Evolutionary conservation across 2,888 invertebrate species (phyloP).

Genomic region (Drosophila meridionalis): DNA sequence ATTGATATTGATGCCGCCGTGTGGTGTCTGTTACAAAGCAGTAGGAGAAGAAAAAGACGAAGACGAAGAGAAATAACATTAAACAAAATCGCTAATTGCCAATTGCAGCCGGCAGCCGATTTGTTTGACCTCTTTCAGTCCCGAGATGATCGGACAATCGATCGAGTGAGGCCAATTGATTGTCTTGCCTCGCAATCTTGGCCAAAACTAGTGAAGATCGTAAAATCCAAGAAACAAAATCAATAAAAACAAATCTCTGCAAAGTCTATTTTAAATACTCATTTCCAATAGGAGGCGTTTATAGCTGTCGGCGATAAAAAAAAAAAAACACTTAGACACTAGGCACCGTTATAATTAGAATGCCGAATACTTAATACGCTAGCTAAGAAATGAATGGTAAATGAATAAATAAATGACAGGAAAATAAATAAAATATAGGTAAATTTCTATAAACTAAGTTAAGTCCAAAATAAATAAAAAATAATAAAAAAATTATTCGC

Average conservation of each 20-base stretch:
- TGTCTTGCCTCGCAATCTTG: slow-evolving; percentile 6
- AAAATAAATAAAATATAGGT: not conserved
- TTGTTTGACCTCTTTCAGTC: slow-evolving; percentile 63
- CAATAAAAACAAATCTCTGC: slow-evolving; percentile 24
- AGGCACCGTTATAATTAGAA: not conserved
- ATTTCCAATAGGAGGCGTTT: slow-evolving; percentile 48
- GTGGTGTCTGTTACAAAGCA: slow-evolving; percentile 41
- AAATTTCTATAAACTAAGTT: not conserved
- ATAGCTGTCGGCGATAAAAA: slow-evolving; percentile 32
- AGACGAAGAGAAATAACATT: slow-evolving; percentile 33
- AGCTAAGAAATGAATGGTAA: not conserved
- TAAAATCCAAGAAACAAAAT: slow-evolving; percentile 19
- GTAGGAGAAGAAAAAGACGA: too few relatives aligned
- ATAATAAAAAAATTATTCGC: too few relatives aligned
- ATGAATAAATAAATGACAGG: not conserved
- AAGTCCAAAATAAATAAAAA: too few relatives aligned
- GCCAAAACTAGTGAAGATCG: slow-evolving; percentile 37
- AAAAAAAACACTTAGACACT: not conserved
- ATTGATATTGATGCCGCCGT: slow-evolving; percentile 27
- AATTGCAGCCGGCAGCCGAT: slow-evolving; percentile 59
- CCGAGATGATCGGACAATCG: slow-evolving; percentile 17
- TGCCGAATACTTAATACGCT: slow-evolving; percentile 21
- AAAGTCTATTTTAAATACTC: slow-evolving; percentile 23
- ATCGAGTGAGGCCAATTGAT: slow-evolving; percentile 32
- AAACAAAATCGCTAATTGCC: slow-evolving; percentile 59